These are phyloP conservation scores for Cavia porcellus DNA, from an alignment of 2,113 vertebrate genomes.

Conservation along the genomic window DNA sequence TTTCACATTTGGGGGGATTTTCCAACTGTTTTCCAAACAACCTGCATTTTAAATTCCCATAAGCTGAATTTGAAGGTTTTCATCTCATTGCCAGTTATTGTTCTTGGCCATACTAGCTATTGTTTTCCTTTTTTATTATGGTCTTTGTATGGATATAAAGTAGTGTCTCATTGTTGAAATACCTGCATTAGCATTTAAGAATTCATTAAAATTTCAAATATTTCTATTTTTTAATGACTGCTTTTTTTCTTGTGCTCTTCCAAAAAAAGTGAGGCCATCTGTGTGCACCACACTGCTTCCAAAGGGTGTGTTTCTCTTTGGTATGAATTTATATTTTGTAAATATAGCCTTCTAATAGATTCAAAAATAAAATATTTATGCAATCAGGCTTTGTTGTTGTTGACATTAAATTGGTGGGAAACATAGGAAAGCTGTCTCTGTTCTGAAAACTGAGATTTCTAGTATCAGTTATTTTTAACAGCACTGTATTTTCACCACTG, in stretches of 20 bases:
- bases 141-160: not conserved
- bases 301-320: not conserved
- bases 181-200: not conserved
- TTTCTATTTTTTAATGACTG: not conserved
- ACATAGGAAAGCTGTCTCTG: not conserved
- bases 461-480: not conserved
- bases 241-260: not conserved
- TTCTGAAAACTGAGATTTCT: not conserved
- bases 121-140: not conserved
- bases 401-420: not conserved
- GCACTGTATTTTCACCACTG: not conserved
- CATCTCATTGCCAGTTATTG: not conserved
- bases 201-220: not conserved
- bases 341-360: not conserved
- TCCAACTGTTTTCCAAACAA: not conserved
- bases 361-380: not conserved
- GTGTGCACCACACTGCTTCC: not conserved
- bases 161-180: not conserved
- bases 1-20: not conserved
- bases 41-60: not conserved
- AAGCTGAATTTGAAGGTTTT: not conserved
- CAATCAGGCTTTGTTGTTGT: not conserved
- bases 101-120: not conserved
- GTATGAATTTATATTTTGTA: slow-evolving; percentile 31
- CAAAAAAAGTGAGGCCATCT: not conserved